phyloP scores from a whole-genome alignment of 2,797 vertebrate species.

The Bryconaethiops microstoma region DNA sequence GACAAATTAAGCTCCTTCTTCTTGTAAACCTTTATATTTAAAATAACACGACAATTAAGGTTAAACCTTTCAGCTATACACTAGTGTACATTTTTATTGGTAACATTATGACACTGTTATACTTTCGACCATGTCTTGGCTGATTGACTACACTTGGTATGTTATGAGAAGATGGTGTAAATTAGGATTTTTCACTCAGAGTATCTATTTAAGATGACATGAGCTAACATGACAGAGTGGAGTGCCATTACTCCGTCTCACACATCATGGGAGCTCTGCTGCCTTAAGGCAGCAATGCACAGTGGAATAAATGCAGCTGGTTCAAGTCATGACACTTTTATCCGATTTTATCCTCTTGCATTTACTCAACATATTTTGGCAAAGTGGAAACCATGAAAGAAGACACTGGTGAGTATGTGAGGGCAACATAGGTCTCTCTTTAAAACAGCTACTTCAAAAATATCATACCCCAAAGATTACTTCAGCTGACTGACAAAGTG shows the following conservation, averaged over 20 bases:
- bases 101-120: neutral
- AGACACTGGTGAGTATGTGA: neutral
- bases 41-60: too few relatives aligned
- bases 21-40: too few relatives aligned
- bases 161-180: neutral
- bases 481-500: neutral
- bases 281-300: constrained; percentile 6
- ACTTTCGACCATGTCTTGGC: neutral
- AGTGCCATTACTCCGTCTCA: neutral
- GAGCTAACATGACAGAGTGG: neutral
- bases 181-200: neutral
- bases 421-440: neutral
- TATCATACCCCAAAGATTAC: constrained; percentile 5
- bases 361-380: constrained; percentile 4
- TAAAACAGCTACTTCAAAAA: constrained; percentile 12
- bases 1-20: too few relatives aligned
- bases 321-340: constrained; percentile 5
- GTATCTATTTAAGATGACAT: neutral
- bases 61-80: too few relatives aligned
- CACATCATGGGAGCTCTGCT: neutral
- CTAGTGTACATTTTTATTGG: too few relatives aligned
- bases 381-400: neutral
- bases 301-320: neutral
- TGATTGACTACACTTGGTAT: neutral
- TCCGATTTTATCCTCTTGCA: constrained; percentile 2